A percentile compares a stretch with the other conserved stretches of the same genome.
Conservation (phyloP, 1,140 invertebrate species). For the Ylistrum balloti region DNA sequence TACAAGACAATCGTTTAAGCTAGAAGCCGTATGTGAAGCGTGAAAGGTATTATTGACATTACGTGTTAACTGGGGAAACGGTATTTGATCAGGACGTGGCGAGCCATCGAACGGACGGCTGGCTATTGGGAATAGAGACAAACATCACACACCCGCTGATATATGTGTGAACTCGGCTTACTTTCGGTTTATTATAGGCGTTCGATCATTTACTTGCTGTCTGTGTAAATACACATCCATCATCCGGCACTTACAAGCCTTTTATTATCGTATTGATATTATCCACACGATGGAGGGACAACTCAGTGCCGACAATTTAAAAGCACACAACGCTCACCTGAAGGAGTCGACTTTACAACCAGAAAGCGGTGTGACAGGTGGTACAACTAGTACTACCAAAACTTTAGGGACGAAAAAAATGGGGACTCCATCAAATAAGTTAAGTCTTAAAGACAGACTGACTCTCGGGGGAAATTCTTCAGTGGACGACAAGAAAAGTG, state of each 20-base stretch:
- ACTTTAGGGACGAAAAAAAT: neutral
- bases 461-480: neutral
- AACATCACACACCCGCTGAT: neutral
- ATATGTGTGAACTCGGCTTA: neutral
- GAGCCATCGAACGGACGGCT: conserved; percentile 20
- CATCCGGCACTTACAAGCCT: neutral
- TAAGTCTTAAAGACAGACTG: neutral
- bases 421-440: neutral
- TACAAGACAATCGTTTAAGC: too few species aligned
- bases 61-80: conserved; percentile 10
- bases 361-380: neutral
- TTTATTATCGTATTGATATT: conserved; percentile 28
- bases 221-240: conserved; percentile 34
- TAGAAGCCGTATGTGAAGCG: neutral
- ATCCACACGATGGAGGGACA: neutral
- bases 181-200: conserved; percentile 21
- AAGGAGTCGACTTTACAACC: neutral
- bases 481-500: conserved; percentile 55
- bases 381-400: neutral
- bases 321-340: neutral
- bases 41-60: conserved; percentile 13
- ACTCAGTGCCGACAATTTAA: neutral
- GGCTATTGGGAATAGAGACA: neutral
- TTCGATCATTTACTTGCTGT: neutral
- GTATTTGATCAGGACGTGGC: neutral